phyloP scores from a whole-genome alignment of 64 coral and sea anemone species.

The Stylophora pistillata region DNA sequence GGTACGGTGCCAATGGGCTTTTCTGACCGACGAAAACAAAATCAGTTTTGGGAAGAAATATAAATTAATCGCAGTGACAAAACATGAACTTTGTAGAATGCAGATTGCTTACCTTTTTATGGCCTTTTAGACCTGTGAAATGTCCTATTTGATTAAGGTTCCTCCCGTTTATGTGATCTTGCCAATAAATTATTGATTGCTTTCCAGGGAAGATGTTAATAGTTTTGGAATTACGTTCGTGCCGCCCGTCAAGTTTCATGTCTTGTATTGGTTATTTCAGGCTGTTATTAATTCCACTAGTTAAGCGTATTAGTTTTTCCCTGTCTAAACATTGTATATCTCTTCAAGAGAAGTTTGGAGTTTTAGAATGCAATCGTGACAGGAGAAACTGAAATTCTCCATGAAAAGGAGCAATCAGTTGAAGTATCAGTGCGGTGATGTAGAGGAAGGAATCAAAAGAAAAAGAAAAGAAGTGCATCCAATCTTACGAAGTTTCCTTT shows the following conservation, averaged over 20 bases:
- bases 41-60: not conserved
- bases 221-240: constrained; percentile 26
- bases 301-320: not conserved
- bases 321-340: not conserved
- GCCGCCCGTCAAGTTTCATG: constrained; percentile 2
- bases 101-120: not conserved
- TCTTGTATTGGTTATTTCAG: not conserved
- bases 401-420: not conserved
- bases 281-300: constrained; percentile 7
- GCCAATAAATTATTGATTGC: not conserved
- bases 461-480: not conserved
- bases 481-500: no score
- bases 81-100: not conserved
- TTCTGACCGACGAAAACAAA: no score
- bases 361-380: not conserved
- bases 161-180: not conserved
- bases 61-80: not conserved
- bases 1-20: no score
- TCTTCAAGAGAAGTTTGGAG: not conserved
- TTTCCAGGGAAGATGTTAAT: constrained; percentile 5
- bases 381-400: not conserved
- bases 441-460: not conserved
- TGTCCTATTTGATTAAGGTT: not conserved
- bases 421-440: not conserved
- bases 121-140: not conserved